Evolutionary conservation across 2,888 invertebrate species (phyloP).

Genomic region (Pollenia griseotomentosa): DNA sequence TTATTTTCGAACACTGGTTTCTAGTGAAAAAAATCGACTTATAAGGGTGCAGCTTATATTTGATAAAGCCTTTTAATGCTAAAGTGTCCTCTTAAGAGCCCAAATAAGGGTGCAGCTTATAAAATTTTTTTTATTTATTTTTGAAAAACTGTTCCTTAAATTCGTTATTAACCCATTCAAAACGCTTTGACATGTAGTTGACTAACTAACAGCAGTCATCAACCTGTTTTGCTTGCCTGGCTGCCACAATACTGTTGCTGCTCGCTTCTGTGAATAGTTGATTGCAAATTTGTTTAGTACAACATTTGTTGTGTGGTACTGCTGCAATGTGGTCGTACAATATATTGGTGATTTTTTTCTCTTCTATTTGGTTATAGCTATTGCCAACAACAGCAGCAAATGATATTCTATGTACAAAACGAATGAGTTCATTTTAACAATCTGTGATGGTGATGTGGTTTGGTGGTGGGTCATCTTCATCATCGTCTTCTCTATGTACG

Average conservation of each 20-base stretch:
- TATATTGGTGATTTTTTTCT: conserved; percentile 33
- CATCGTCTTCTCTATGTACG: conserved; percentile 23
- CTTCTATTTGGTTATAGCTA: background rate
- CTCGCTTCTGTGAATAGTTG: conserved; percentile 58
- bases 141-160: background rate
- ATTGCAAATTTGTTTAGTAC: conserved; percentile 46
- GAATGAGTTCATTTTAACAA: conserved; percentile 14
- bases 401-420: conserved; percentile 30
- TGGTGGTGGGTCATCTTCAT: conserved; percentile 38
- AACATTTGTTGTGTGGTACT: conserved; percentile 18
- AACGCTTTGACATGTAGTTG: conserved; percentile 1
- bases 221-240: conserved; percentile 33
- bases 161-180: conserved; percentile 17
- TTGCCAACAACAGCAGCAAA: conserved; percentile 17
- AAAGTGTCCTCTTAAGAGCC: too few relatives aligned
- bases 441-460: conserved; percentile 36
- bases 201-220: conserved; percentile 37
- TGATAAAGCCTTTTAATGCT: too few relatives aligned
- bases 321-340: conserved; percentile 37
- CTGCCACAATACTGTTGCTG: conserved; percentile 21
- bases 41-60: too few relatives aligned
- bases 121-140: too few relatives aligned
- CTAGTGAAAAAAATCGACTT: too few relatives aligned
- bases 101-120: too few relatives aligned
- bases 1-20: too few relatives aligned